These are phyloP conservation scores for Hemicordylus capensis DNA, from an alignment of 2,113 vertebrate species.

Conservation along the genomic window DNA sequence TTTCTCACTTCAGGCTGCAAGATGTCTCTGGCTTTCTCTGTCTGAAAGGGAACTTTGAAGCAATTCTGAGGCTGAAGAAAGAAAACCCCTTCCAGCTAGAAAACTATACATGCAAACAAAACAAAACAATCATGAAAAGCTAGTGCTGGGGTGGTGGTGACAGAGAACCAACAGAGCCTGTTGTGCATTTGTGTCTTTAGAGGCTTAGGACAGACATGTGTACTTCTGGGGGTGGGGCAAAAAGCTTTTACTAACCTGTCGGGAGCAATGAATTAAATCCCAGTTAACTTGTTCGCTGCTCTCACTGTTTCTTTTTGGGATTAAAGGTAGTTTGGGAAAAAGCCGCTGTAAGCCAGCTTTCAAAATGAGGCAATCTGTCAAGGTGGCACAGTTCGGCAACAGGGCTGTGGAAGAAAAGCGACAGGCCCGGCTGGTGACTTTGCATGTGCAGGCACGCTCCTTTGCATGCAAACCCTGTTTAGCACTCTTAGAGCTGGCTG, in stretches of 20 bases:
- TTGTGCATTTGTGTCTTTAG: not conserved
- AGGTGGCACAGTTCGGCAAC: not conserved
- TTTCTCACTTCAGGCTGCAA: not conserved
- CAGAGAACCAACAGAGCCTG: conserved; percentile 10
- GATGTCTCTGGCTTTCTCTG: not conserved
- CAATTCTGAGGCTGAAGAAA: conserved; percentile 27
- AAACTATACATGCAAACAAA: fast-evolving
- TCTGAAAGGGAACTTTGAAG: conserved; percentile 18
- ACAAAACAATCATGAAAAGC: not conserved
- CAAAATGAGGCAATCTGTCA: not conserved
- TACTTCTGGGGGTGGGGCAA: not conserved
- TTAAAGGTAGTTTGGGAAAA: conserved; percentile 1
- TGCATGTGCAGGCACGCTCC: not conserved
- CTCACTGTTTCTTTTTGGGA: not conserved
- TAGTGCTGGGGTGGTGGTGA: not conserved
- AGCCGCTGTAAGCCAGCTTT: not conserved
- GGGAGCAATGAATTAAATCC: conserved; percentile 6
- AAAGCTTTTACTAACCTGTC: not conserved
- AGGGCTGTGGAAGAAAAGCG: not conserved
- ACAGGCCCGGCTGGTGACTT: not conserved
- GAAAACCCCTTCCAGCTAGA: conserved; percentile 8
- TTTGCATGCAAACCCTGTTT: not conserved
- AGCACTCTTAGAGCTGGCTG: too few relatives aligned
- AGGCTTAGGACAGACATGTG: conserved; percentile 21
- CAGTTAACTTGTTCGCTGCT: not conserved